Evolutionary conservation across 2,797 vertebrate genomes (phyloP), one percentile per base, ranked within the genome.

Genomic region (Poeciliopsis paucimaculata): DNA sequence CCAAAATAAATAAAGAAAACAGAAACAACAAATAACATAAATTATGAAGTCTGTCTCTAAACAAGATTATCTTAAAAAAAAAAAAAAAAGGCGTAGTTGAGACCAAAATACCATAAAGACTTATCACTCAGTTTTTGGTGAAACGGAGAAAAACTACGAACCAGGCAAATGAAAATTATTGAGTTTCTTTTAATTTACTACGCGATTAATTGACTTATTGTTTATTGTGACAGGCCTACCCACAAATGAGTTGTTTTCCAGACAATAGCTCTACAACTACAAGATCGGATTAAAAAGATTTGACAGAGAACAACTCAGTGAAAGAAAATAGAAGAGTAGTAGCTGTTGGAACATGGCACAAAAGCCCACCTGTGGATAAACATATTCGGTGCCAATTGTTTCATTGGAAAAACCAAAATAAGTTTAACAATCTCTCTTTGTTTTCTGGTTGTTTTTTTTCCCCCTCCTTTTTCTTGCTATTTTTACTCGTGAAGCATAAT

Each of bases 401-500:
- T 34, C 9, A 23, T 2, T 57, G 8, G 64, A 36, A 36, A 53
- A n/a, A 55, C 3, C 71, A 43, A 55, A 71, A 76, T 3, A n/a
- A 81, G 72, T 64, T 60, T 28, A 62, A 72, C 23, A 28, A 4
- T 46, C 66, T 80, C 20, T 71, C 31, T 70, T 57, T 12, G 66
- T 81, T 75, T 75, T 62, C 81, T 8, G 5, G 23, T 34, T 34
- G 1, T 34, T 34, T 34, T 53, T 15, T 51, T 82, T 86, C 51
- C 10, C 18, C 49, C 49, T 71, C 78, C 60, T 60, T 31, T 60
- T 66, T 84, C 81, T 57, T 72, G 82, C 82, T 79, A 85, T 84
- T 78, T 83, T 74, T 75, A 73, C 57, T 87, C 47, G 77, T 53
- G 77, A 82, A 86, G 81, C 26, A 78, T 77, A 85, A 90, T 31